A percentile compares a stretch with the other conserved stretches of the same genome.
phyloP scores from a whole-genome alignment of 2,888 invertebrate genomes.

The Catocala nupta region DNA sequence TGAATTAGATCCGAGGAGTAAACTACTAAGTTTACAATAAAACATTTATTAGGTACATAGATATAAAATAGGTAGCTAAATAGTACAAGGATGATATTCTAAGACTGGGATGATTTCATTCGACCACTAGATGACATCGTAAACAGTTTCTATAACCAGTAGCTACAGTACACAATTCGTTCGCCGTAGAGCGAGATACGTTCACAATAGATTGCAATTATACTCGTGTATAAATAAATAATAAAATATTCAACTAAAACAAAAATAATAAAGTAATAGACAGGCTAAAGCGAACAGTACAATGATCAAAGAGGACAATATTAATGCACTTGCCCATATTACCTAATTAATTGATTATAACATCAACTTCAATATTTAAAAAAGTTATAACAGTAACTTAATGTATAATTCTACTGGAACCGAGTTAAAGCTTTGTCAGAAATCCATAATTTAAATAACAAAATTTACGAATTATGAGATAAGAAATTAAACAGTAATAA shows the following conservation, averaged over 20 bases:
- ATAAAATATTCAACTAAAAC: constrained; percentile 87
- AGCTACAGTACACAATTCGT: constrained; percentile 67
- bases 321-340: constrained; percentile 87
- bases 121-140: constrained; percentile 60
- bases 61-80: constrained; percentile 81
- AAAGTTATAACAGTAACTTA: constrained; percentile 87
- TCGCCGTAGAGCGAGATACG: constrained; percentile 73
- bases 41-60: constrained; percentile 84
- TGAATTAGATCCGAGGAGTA: constrained; percentile 80
- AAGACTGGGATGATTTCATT: constrained; percentile 74
- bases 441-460: constrained; percentile 86
- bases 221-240: constrained; percentile 84
- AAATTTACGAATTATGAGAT: constrained; percentile 83
- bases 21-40: constrained; percentile 84
- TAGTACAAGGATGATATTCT: constrained; percentile 75
- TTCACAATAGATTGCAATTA: constrained; percentile 71
- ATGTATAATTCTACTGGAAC: constrained; percentile 87
- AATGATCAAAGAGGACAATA: constrained; percentile 84
- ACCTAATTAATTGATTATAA: constrained; percentile 87
- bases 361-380: constrained; percentile 86
- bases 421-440: constrained; percentile 87
- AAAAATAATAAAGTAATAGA: constrained; percentile 82
- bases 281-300: constrained; percentile 84
- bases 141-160: constrained; percentile 60
- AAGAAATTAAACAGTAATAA: constrained; percentile 86